A percentile compares a stretch with the other conserved stretches of the same genome.
phyloP scores from a whole-genome alignment of 2,797 vertebrate species.

The Pseudomugil gertrudae region DNA sequence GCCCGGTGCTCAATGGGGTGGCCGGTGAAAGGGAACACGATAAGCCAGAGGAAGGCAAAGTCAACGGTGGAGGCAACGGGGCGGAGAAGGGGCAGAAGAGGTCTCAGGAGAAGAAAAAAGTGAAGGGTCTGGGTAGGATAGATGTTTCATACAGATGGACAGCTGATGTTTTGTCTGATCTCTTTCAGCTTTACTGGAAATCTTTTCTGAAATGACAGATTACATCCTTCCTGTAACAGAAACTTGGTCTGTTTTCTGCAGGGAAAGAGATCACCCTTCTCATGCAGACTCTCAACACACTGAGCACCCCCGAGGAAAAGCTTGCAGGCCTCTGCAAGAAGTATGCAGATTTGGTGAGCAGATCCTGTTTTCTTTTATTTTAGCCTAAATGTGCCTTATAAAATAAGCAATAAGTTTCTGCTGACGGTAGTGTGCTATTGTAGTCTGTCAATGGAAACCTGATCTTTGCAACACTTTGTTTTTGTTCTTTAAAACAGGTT shows the following conservation, averaged over 20 bases:
- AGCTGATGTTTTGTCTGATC: not conserved
- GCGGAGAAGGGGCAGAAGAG: conserved; percentile 89
- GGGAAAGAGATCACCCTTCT: conserved; percentile 93
- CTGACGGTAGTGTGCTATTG: no score
- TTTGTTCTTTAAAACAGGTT: no score
- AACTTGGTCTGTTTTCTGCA: conserved; percentile 14
- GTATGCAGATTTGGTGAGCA: conserved; percentile 95
- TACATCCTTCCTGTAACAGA: not conserved
- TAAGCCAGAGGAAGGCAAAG: conserved; percentile 81
- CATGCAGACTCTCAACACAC: conserved; percentile 98
- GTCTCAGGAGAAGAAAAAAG: conserved; percentile 93
- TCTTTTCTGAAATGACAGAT: not conserved
- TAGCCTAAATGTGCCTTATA: not conserved
- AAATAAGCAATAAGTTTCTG: no score
- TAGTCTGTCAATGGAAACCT: no score
- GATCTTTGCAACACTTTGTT: no score
- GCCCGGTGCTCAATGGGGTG: conserved; percentile 86
- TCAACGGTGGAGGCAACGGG: conserved; percentile 75
- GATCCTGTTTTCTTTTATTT: not conserved
- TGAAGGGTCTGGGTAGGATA: conserved; percentile 91
- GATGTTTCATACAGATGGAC: not conserved
- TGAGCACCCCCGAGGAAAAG: conserved; percentile 97
- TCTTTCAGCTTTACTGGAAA: not conserved
- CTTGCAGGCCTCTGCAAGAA: conserved; percentile 95
- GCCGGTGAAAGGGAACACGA: conserved; percentile 77